Conservation (phyloP, 2,797 vertebrate genomes). For the Novumbra hubbsi region DNA sequence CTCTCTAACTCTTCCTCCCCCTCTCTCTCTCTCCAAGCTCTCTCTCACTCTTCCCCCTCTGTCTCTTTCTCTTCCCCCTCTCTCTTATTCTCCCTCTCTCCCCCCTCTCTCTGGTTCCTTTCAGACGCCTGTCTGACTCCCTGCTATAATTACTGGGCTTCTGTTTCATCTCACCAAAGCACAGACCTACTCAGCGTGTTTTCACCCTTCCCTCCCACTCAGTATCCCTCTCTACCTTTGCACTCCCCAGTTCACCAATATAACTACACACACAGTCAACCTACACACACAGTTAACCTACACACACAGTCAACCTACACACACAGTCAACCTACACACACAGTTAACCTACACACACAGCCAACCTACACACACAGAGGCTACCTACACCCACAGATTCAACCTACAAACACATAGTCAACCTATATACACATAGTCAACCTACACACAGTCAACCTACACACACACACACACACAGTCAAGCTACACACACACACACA, state of each 20-base stretch:
- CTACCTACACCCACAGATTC: neutral
- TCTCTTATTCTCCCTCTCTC: neutral
- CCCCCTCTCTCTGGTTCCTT: constrained; percentile 13
- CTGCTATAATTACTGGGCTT: constrained; percentile 53
- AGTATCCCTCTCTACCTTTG: constrained; percentile 35
- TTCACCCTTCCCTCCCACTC: neutral
- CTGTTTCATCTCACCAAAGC: constrained; percentile 50
- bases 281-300: no score
- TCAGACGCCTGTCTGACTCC: constrained; percentile 12
- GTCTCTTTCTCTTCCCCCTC: neutral
- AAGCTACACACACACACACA: neutral
- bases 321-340: neutral
- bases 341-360: neutral
- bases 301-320: no score
- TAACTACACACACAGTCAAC: neutral
- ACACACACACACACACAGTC: neutral
- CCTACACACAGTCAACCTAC: no score
- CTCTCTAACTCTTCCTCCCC: neutral
- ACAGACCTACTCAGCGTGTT: constrained; percentile 55
- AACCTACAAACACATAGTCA: neutral
- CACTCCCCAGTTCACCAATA: constrained; percentile 47
- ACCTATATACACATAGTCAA: neutral
- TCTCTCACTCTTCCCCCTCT: neutral
- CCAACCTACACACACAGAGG: neutral
- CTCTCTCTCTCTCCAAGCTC: neutral